Conservation (phyloP, 2,888 invertebrate genomes). For the Drosophila percnosoma region DNA sequence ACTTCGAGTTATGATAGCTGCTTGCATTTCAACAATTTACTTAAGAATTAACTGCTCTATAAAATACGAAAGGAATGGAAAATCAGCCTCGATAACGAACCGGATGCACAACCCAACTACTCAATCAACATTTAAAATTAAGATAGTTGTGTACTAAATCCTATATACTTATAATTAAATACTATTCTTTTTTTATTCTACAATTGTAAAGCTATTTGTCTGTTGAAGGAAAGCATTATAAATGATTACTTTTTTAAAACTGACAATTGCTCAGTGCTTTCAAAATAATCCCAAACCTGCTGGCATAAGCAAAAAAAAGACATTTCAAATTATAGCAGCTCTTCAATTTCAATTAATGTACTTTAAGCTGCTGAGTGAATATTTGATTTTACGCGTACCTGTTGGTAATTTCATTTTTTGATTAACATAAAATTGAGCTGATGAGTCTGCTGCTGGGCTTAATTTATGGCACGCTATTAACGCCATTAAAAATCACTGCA, state of each 20-base stretch:
- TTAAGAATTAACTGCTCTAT: slow-evolving; percentile 53
- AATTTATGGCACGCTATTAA: slow-evolving; percentile 69
- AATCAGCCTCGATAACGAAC: slow-evolving; percentile 20
- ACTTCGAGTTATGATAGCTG: slow-evolving; percentile 69
- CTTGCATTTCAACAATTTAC: slow-evolving; percentile 66
- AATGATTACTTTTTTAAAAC: not conserved
- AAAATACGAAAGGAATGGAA: slow-evolving; percentile 7
- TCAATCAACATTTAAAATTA: not conserved
- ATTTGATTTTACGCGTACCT: slow-evolving; percentile 35
- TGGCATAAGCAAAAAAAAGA: not conserved
- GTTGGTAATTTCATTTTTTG: slow-evolving; percentile 65
- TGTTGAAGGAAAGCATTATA: not conserved
- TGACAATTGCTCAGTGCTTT: not conserved
- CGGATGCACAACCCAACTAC: slow-evolving; percentile 3
- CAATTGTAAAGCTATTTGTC: not conserved
- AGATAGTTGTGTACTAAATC: not conserved
- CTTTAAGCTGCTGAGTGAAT: slow-evolving; percentile 38
- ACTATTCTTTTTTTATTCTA: not conserved
- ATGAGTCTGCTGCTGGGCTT: slow-evolving; percentile 29
- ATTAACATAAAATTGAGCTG: slow-evolving; percentile 48
- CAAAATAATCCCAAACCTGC: not conserved
- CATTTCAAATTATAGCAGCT: slow-evolving; percentile 11
- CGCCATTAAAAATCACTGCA: slow-evolving; percentile 68
- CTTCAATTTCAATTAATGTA: slow-evolving; percentile 13
- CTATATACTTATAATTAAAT: not conserved